These are phyloP conservation scores for Limanda limanda DNA, from an alignment of 2,113 vertebrate species.

Conservation along the genomic window DNA sequence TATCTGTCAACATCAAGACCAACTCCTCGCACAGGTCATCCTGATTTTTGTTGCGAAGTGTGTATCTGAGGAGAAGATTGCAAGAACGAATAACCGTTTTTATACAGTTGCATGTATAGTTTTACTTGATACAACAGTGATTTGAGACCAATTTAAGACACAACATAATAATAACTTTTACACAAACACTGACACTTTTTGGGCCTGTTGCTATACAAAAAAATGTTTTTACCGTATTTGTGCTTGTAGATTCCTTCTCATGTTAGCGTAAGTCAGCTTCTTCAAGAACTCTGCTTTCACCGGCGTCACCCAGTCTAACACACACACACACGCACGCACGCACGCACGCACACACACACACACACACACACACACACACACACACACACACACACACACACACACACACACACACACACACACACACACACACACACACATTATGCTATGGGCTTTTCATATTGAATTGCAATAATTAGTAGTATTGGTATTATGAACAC, in stretches of 20 bases:
- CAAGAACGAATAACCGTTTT: neutral
- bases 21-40: constrained; percentile 82
- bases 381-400: constrained; percentile 17
- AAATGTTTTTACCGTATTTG: constrained; percentile 74
- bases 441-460: neutral
- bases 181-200: no score
- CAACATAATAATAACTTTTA: no score
- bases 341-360: constrained; percentile 10
- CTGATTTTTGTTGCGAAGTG: constrained; percentile 69
- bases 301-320: constrained; percentile 78
- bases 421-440: constrained; percentile 4
- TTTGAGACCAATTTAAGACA: no score
- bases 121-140: neutral
- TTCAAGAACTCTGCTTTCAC: constrained; percentile 82
- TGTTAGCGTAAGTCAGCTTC: constrained; percentile 81
- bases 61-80: constrained; percentile 55
- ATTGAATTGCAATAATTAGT: neutral
- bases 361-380: constrained; percentile 17
- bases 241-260: constrained; percentile 83
- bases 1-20: constrained; percentile 77
- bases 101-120: neutral
- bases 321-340: constrained; percentile 11
- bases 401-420: constrained; percentile 15
- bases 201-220: neutral
- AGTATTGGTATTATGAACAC: neutral